phyloP scores from a whole-genome alignment of 2,888 invertebrate genomes.

The Mystacides longicornis region DNA sequence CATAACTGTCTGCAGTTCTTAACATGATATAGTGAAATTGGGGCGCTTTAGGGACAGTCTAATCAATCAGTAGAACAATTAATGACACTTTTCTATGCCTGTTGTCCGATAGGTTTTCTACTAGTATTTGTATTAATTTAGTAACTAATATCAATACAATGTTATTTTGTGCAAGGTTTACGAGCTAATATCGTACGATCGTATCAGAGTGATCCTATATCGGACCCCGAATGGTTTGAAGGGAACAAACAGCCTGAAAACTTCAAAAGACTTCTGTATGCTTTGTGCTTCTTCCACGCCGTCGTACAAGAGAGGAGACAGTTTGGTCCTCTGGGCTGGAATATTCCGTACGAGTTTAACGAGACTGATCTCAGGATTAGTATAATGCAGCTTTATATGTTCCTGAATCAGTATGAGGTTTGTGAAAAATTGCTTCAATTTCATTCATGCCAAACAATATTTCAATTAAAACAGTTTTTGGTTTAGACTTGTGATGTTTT shows the following conservation, averaged over 20 bases:
- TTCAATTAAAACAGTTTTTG: no score
- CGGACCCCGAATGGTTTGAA: slow-evolving; percentile 81
- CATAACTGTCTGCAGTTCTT: no score
- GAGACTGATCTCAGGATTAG: slow-evolving; percentile 90
- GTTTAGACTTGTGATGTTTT: no score
- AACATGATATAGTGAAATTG: no score
- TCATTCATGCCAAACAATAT: no score
- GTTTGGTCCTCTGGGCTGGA: slow-evolving; percentile 94
- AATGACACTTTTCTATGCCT: no score
- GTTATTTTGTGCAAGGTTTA: slow-evolving; percentile 37
- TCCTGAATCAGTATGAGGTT: slow-evolving; percentile 70
- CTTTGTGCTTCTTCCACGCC: slow-evolving; percentile 91
- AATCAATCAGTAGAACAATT: no score
- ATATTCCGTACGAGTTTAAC: slow-evolving; percentile 91
- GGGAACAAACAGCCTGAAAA: slow-evolving; percentile 64
- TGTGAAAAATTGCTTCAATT: no score
- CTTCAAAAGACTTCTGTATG: slow-evolving; percentile 82
- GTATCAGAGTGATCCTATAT: slow-evolving; percentile 79
- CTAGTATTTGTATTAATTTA: no score
- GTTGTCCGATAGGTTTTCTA: no score
- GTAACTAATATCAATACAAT: neutral
- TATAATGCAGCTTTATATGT: slow-evolving; percentile 81
- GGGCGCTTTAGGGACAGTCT: no score
- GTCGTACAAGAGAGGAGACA: slow-evolving; percentile 83
- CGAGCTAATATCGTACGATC: slow-evolving; percentile 80